phyloP scores from a whole-genome alignment of 2,113 vertebrate species.

The Pardalotus punctatus region DNA sequence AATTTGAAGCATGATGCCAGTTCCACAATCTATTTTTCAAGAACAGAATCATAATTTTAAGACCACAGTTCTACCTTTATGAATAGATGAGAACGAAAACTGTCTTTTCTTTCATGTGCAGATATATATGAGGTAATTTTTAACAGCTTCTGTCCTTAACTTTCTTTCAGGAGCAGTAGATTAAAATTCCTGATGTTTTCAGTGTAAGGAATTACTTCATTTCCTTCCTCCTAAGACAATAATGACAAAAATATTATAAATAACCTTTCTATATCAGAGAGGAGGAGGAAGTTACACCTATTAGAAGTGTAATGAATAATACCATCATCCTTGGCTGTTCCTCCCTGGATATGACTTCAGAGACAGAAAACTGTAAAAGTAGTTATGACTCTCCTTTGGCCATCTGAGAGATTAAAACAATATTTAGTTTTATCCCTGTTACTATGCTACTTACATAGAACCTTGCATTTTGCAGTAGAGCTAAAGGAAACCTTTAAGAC shows the following conservation, averaged over 20 bases:
- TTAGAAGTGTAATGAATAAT: conserved; percentile 14
- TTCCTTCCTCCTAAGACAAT: conserved; percentile 63
- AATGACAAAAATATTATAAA: conserved; percentile 38
- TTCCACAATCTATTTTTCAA: background rate
- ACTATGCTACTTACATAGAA: background rate
- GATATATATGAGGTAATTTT: conserved; percentile 24
- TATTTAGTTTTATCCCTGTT: background rate
- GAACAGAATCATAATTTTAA: conserved; percentile 10
- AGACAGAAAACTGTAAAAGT: conserved; percentile 30
- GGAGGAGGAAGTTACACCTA: conserved; percentile 48
- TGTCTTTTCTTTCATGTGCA: background rate
- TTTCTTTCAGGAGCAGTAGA: conserved; percentile 22
- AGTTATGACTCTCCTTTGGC: background rate
- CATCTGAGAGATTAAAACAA: background rate
- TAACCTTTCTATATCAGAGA: background rate
- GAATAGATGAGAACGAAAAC: background rate
- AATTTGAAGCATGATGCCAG: background rate
- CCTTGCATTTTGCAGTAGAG: background rate
- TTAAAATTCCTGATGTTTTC: conserved; percentile 63
- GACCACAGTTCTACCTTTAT: conserved; percentile 28
- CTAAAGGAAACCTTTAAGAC: background rate
- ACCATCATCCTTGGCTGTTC: background rate
- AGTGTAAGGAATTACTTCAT: conserved; percentile 66
- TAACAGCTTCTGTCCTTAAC: conserved; percentile 22
- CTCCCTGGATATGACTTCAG: conserved; percentile 41